phyloP scores from a whole-genome alignment of 2,888 invertebrate species.

The Hermodice carunculata region DNA sequence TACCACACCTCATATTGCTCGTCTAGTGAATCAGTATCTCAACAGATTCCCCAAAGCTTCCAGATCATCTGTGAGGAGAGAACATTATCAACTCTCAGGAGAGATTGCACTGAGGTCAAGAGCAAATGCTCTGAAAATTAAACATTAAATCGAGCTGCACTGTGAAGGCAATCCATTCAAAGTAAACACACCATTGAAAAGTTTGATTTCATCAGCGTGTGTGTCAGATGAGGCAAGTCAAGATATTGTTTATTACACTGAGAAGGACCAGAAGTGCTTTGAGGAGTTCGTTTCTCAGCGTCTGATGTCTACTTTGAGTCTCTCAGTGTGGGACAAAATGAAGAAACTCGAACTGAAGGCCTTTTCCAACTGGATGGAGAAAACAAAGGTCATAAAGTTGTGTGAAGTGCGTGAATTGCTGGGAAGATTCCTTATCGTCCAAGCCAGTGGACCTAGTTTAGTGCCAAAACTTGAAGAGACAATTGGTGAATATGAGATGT shows the following conservation, averaged over 20 bases:
- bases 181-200: conserved; percentile 1
- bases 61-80: not conserved
- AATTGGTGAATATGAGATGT: conserved; percentile 24
- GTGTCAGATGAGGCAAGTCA: conserved; percentile 1
- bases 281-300: conserved; percentile 7
- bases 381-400: conserved; percentile 15
- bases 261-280: conserved; percentile 18
- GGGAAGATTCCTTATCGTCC: conserved; percentile 8
- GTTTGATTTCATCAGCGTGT: conserved; percentile 6
- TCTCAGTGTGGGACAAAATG: conserved; percentile 7
- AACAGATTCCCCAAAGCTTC: not conserved
- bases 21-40: conserved; percentile 10
- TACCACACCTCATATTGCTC: conserved; percentile 20
- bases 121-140: not conserved
- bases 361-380: conserved; percentile 8
- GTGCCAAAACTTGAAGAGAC: conserved; percentile 24
- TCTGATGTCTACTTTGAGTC: not conserved
- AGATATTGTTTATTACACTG: conserved; percentile 9
- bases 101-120: not conserved
- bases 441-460: conserved; percentile 10
- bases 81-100: conserved; percentile 16
- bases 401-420: conserved; percentile 9
- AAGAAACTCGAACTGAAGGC: conserved; percentile 16
- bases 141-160: not conserved
- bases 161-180: conserved; percentile 11